Conservation (phyloP, 2,797 vertebrate genomes). For the Chiroxiphia lanceolata region DNA sequence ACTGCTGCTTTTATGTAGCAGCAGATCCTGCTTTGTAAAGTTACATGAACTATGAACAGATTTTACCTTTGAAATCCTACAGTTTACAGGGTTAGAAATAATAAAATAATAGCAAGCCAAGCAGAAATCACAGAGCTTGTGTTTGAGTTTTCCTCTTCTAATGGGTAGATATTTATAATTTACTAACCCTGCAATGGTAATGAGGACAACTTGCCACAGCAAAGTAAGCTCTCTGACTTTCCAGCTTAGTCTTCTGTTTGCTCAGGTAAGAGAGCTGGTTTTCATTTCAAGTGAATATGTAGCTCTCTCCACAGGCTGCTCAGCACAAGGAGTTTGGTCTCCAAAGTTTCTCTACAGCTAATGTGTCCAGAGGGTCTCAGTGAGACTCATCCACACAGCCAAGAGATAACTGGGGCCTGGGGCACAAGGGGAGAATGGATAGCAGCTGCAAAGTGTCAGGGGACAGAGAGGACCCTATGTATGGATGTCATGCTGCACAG, state of each 20-base stretch:
- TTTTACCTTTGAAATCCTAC: neutral
- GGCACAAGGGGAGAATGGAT: accelerated
- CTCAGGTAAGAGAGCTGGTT: neutral
- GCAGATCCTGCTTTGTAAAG: neutral
- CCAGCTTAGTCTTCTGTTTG: neutral
- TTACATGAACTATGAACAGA: neutral
- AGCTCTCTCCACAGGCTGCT: neutral
- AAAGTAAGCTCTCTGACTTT: neutral
- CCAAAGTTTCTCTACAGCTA: neutral
- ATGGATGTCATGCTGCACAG: accelerated
- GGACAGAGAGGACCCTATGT: accelerated
- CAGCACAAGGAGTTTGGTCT: neutral
- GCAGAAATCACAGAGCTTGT: neutral
- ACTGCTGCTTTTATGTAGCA: neutral
- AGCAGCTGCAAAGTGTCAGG: neutral
- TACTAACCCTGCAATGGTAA: neutral
- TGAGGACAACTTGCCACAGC: neutral
- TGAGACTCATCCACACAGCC: neutral
- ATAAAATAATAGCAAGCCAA: neutral
- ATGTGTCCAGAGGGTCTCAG: accelerated
- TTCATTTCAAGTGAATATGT: neutral
- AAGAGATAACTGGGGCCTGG: neutral
- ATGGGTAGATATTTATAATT: conserved; percentile 10
- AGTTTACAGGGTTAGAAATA: neutral
- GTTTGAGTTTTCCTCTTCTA: neutral